phyloP scores from a whole-genome alignment of 2,113 vertebrate genomes.

The Eulemur macaco region DNA sequence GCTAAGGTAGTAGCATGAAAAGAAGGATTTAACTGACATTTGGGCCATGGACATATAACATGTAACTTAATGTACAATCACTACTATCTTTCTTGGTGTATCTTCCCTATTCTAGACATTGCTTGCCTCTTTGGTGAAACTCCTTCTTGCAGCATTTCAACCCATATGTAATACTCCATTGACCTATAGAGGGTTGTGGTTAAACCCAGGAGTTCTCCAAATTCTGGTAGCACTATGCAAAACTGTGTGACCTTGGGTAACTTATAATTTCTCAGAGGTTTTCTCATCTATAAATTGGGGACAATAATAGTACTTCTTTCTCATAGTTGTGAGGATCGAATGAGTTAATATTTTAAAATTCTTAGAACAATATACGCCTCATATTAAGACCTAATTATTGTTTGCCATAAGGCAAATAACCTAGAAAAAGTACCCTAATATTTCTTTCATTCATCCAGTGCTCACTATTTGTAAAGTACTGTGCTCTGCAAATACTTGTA shows the following conservation, averaged over 20 bases:
- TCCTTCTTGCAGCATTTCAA: neutral
- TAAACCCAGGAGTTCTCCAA: neutral
- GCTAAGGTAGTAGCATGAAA: neutral
- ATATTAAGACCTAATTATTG: neutral
- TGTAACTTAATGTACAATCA: neutral
- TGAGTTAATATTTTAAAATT: neutral
- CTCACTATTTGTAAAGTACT: neutral
- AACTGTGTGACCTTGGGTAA: too few relatives aligned
- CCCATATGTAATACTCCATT: neutral
- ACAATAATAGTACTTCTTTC: neutral
- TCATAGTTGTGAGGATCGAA: neutral
- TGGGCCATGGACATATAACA: rapidly evolving
- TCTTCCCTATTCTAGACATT: neutral
- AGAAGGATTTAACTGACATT: neutral
- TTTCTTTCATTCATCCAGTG: neutral
- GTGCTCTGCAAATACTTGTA: neutral
- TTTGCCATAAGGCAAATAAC: neutral
- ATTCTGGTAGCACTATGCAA: neutral
- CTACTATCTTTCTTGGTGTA: neutral
- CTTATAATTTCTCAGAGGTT: neutral
- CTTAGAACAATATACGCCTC: neutral
- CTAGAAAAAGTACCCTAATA: neutral
- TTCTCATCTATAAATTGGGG: neutral
- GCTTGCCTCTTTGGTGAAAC: neutral
- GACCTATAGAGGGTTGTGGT: neutral